These are phyloP conservation scores for Drosophila bipectinata DNA, from an alignment of 1,140 invertebrate genomes.

Conservation along the genomic window DNA sequence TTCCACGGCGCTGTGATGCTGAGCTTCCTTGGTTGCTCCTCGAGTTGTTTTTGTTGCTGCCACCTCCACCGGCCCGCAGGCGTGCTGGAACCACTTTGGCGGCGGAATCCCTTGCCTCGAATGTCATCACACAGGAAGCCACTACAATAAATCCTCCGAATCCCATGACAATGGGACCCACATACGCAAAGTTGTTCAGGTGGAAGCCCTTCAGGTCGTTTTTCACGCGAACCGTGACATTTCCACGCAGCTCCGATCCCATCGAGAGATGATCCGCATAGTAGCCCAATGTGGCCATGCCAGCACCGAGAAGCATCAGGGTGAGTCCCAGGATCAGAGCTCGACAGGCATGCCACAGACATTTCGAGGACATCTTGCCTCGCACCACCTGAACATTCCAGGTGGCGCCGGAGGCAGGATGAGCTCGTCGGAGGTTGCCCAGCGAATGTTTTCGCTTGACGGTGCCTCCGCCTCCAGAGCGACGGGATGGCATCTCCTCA, in stretches of 20 bases:
- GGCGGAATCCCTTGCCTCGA: constrained; percentile 94
- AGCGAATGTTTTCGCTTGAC: constrained; percentile 85
- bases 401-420: constrained; percentile 88
- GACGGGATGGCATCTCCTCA: constrained; percentile 71
- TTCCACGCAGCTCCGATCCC: constrained; percentile 89
- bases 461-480: constrained; percentile 84
- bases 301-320: constrained; percentile 92
- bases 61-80: constrained; percentile 85
- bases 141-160: constrained; percentile 96
- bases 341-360: constrained; percentile 95
- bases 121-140: constrained; percentile 97
- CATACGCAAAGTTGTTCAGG: constrained; percentile 95
- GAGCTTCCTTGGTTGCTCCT: constrained; percentile 83
- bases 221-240: constrained; percentile 90
- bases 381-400: constrained; percentile 90
- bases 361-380: constrained; percentile 93
- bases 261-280: constrained; percentile 92
- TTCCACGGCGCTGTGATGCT: constrained; percentile 80
- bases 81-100: constrained; percentile 93
- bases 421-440: constrained; percentile 86
- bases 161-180: constrained; percentile 96
- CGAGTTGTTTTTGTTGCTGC: constrained; percentile 73
- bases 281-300: constrained; percentile 96
- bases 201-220: constrained; percentile 92
- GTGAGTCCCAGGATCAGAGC: constrained; percentile 92